These are phyloP conservation scores for Protobothrops flavoviridis DNA, from an alignment of 2,113 vertebrate genomes.

Conservation along the genomic window DNA sequence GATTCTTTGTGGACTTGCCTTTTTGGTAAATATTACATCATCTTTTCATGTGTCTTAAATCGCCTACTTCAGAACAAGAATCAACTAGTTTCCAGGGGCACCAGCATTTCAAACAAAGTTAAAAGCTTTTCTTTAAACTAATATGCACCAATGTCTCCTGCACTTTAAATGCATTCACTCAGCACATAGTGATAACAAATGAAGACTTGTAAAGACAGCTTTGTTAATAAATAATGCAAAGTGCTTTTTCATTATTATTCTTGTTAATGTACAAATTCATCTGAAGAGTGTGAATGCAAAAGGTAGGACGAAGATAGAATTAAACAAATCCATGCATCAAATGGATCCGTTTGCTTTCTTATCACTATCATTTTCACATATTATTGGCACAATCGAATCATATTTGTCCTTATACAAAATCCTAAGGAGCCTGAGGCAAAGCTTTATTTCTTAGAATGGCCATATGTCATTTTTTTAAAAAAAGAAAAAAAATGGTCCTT, in stretches of 20 bases:
- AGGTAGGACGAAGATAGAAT: neutral
- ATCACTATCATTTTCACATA: neutral
- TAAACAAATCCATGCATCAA: conserved; percentile 2
- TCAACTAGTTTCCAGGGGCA: conserved; percentile 5
- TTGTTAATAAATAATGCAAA: conserved; percentile 42
- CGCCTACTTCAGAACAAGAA: conserved; percentile 16
- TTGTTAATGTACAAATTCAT: conserved; percentile 31
- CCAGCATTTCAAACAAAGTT: conserved; percentile 15
- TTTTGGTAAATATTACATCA: conserved; percentile 1
- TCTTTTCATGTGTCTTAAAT: neutral
- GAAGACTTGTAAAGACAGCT: conserved; percentile 15
- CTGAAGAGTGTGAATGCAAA: neutral
- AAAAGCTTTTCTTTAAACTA: neutral
- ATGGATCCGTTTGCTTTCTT: conserved; percentile 35
- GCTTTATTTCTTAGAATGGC: neutral
- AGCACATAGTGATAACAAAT: rapidly evolving
- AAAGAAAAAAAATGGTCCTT: neutral
- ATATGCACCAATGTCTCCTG: neutral
- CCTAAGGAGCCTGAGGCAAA: neutral
- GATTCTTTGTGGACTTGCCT: neutral
- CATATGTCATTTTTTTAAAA: neutral
- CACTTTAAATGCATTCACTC: conserved; percentile 29
- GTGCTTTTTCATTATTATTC: conserved; percentile 11
- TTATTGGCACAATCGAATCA: neutral
- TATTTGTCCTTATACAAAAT: neutral